Conservation (phyloP, 2,113 vertebrate genomes). For the Anas platyrhynchos region DNA sequence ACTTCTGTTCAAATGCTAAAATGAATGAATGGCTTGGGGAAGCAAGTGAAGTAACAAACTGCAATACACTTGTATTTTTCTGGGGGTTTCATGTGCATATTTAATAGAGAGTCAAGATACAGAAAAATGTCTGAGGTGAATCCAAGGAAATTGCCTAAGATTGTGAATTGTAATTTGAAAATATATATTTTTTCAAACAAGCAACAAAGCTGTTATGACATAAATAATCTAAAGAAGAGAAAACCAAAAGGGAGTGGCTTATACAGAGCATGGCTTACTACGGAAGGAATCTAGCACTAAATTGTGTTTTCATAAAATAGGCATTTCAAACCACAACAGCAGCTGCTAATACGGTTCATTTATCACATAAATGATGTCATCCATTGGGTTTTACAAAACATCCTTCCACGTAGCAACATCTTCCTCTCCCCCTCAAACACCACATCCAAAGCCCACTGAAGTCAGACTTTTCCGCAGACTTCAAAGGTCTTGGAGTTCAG, state of each 20-base stretch:
- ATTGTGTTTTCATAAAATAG: background rate
- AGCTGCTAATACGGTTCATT: slow-evolving; percentile 43
- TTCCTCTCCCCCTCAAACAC: slow-evolving; percentile 41
- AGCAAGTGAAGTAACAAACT: slow-evolving; percentile 10
- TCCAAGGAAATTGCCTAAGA: background rate
- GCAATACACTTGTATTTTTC: background rate
- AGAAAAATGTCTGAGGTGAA: background rate
- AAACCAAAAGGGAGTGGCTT: slow-evolving; percentile 3
- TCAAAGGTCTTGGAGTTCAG: slow-evolving; percentile 22
- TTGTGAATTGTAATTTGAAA: background rate
- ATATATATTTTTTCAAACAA: background rate
- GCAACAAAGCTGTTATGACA: background rate
- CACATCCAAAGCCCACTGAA: background rate
- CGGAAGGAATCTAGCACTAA: slow-evolving; percentile 18
- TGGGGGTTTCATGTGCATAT: background rate
- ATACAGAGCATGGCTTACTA: background rate
- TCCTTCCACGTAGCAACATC: slow-evolving; percentile 41
- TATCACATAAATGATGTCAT: slow-evolving; percentile 31
- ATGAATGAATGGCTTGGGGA: background rate
- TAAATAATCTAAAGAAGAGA: background rate
- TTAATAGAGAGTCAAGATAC: background rate
- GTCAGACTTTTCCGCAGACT: slow-evolving; percentile 7
- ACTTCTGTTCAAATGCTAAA: slow-evolving; percentile 37
- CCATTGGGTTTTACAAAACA: background rate
- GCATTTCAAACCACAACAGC: slow-evolving; percentile 15